A percentile compares a stretch with the other conserved stretches of the same genome.
These are phyloP conservation scores for Ctenochaetus hawaiiensis DNA, from an alignment of 2,797 vertebrate genomes.

Conservation along the genomic window DNA sequence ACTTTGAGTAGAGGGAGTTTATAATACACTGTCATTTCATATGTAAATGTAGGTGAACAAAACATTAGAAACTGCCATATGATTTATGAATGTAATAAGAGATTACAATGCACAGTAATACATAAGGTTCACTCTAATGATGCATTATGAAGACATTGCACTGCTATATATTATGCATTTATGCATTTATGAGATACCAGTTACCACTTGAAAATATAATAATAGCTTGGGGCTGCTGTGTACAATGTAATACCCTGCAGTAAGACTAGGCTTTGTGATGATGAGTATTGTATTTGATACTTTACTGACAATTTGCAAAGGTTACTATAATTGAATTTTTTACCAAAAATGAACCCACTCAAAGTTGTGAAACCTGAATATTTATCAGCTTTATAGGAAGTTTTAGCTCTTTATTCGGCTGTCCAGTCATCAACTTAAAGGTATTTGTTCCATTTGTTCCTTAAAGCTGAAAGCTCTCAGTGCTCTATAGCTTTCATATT, in stretches of 20 bases:
- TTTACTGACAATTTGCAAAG: not conserved
- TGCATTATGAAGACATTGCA: not conserved
- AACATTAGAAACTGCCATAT: not conserved
- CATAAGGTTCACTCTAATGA: not conserved
- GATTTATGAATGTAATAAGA: not conserved
- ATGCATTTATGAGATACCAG: not conserved
- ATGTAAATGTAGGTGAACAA: slow-evolving; percentile 4
- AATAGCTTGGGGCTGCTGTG: not conserved
- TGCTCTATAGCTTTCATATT: not conserved
- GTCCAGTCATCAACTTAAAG: not conserved
- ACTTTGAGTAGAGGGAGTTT: not conserved
- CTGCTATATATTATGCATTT: not conserved
- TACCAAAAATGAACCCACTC: not conserved
- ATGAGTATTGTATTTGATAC: not conserved
- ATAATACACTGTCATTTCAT: not conserved
- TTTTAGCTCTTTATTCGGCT: not conserved
- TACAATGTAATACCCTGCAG: not conserved
- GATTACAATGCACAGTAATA: not conserved
- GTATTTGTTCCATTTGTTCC: not conserved
- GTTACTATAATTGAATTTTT: not conserved
- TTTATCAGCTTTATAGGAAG: not conserved
- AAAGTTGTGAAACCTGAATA: not conserved
- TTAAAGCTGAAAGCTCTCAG: not conserved
- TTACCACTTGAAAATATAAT: not conserved
- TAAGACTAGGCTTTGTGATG: not conserved